Evolutionary conservation across 2,113 vertebrate genomes (phyloP), one percentile per base, ranked within the genome.

Genomic region (Oreochromis spilurus): DNA sequence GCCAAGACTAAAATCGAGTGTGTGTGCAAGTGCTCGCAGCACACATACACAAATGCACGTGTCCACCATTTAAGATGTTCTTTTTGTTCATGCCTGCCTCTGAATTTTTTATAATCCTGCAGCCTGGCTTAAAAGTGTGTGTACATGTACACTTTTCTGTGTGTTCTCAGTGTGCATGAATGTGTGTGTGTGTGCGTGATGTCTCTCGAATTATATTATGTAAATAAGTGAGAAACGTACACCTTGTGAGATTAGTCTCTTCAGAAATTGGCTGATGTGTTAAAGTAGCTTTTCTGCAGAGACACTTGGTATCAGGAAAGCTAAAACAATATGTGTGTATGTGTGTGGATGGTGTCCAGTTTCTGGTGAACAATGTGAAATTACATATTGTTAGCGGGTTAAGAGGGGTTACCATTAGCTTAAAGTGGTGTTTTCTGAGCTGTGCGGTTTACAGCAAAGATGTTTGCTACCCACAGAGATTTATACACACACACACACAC

Each of bases 361-460:
- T 88, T 90, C 86, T 55, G 17, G 82, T 48, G 65, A 91, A 91
- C 52, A 80, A 89, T 88, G 85, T 82, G 84, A 89, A 91, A 88
- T 90, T 89, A 67, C 87, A 89, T 82, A 88, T 89, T 92, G 93
- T 86, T 58, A 75, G 31, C 14, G 26, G 89, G 91, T 93, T 92
- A 91, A 93, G 91, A 91, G 88, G 92, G 90, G 87, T 88, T 58
- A 87, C 79, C 77, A 36, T 92, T 91, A 82, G 48, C 89, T 92
- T 70, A 84, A 87, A 91, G 90, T 87, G 84, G 72, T 81, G 85
- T 85, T 91, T 90, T 85, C 79, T 67, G 86, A 91, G 86, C 90
- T 53, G 60, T 14, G 50, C 31, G 34, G 70, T 89, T 93, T 88
- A 57, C 58, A 75, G 82, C 36, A 16, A 48, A 79, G 65, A 77